Evolutionary conservation across 2,888 invertebrate species (phyloP), one percentile per base, ranked within the genome.

Genomic region (Lasioglossum leucozonium): DNA sequence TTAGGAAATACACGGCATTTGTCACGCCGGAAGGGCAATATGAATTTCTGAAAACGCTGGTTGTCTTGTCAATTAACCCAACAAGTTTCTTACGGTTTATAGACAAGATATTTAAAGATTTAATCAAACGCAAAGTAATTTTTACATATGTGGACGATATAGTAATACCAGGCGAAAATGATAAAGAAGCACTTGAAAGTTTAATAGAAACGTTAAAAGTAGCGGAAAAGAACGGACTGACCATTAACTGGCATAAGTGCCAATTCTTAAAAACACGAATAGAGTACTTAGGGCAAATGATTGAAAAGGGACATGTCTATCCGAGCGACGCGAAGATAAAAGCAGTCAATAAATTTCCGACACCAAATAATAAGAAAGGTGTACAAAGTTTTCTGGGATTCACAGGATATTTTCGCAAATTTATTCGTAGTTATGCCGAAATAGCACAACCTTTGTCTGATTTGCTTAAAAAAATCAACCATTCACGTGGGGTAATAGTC

Each of bases 1-100:
- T 91, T 55, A 30, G 77, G 0, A 88, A 90, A 30, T 91, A 88
- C 44, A 91, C 92, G 0, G 83, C 91, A 0, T 92, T 93, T 22
- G 16, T 67, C 16, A 34, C 34, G 5, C 67, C 67, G 16, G 67
- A 67, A 37, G 67, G 37, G 10, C 37, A 67, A 2, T 67, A 67
- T 18, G 67, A 67, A 37, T 67, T 67, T 67, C 22, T 67, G 16
- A 40, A 37, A 10, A 34, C 34, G 6, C 37, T 40, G 2, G 40
- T 67, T 22, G n/a, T 22, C 0, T 37, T 67, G 4, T 67, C 22
- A 16, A 30, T 34, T 34, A 34, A 6, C 16, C 34, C 65, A 11
- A 16, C 65, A 16, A 30, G 30, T 30, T 65, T 37, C 4, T 18
- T 34, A 34, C 10, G 34, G 18, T 65, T 65, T 18, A 34, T 65